A percentile compares a stretch with the other conserved stretches of the same genome.
Evolutionary conservation across 2,888 invertebrate genomes (phyloP).

Genomic region (Aphidius colemani): DNA sequence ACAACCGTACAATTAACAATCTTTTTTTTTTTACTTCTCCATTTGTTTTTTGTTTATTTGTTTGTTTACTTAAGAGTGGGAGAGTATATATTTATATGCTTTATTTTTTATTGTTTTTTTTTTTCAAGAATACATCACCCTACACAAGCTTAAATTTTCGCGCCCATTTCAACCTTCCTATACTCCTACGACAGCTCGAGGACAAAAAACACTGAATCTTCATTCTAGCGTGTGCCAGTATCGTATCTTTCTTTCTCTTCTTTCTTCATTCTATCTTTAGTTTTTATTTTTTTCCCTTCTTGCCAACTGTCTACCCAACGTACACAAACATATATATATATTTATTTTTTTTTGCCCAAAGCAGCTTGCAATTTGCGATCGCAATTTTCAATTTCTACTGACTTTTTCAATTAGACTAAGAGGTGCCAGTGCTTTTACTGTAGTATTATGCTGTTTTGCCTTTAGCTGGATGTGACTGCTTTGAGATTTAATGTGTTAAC

Average conservation of each 20-base stretch:
- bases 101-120: slow-evolving; percentile 22
- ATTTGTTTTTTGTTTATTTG: too few species aligned
- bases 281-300: slow-evolving; percentile 2
- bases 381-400: slow-evolving; percentile 61
- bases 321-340: slow-evolving; percentile 17
- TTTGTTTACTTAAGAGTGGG: too few species aligned
- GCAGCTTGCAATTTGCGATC: slow-evolving; percentile 61
- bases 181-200: slow-evolving; percentile 38
- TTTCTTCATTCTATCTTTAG: slow-evolving; percentile 15
- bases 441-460: slow-evolving; percentile 12
- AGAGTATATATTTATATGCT: slow-evolving; percentile 31
- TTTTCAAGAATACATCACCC: slow-evolving; percentile 9
- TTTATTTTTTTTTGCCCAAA: slow-evolving; percentile 49
- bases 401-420: slow-evolving; percentile 61
- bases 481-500: slow-evolving; percentile 6
- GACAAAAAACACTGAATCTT: slow-evolving; percentile 59
- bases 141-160: slow-evolving; percentile 40
- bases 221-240: slow-evolving; percentile 54
- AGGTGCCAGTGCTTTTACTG: slow-evolving; percentile 48
- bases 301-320: slow-evolving; percentile 3
- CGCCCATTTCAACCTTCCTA: slow-evolving; percentile 38
- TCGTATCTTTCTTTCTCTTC: slow-evolving; percentile 27
- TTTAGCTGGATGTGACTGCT: slow-evolving; percentile 24
- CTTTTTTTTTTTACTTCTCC: slow-evolving; percentile 8
- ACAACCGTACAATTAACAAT: slow-evolving; percentile 58